Percentiles rank a stretch among this genome's conserved stretches.
Conservation (phyloP, 37 sponge, comb jelly and placozoan species). For the Petrosia ficiformis region DNA sequence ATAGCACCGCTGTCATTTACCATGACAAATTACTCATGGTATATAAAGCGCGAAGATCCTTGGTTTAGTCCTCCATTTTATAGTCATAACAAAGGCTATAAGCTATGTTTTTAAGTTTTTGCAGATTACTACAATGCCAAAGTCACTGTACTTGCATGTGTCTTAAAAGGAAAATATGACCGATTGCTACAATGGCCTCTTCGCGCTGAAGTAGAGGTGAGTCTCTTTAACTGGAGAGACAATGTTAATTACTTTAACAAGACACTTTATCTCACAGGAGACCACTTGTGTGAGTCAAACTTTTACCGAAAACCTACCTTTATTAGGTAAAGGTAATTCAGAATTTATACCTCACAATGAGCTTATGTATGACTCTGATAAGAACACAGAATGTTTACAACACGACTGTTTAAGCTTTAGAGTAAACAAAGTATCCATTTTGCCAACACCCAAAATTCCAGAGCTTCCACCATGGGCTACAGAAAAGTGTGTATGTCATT, state of each 20-base stretch:
- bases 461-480: background rate
- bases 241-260: background rate
- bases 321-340: background rate
- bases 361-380: background rate
- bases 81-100: background rate
- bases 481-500: background rate
- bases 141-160: background rate
- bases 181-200: background rate
- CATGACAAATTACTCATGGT: constrained; percentile 6
- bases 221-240: background rate
- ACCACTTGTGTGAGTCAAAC: background rate
- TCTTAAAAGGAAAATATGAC: constrained; percentile 7
- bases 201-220: background rate
- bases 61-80: constrained; percentile 23
- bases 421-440: background rate
- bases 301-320: background rate
- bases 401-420: constrained; percentile 5
- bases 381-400: background rate
- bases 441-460: background rate
- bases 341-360: background rate
- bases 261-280: background rate
- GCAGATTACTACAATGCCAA: background rate
- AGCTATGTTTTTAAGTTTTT: background rate
- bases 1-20: background rate
- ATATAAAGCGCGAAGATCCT: background rate